Conservation (phyloP, 2,797 vertebrate species). For the Sebastes ruberrimus region DNA sequence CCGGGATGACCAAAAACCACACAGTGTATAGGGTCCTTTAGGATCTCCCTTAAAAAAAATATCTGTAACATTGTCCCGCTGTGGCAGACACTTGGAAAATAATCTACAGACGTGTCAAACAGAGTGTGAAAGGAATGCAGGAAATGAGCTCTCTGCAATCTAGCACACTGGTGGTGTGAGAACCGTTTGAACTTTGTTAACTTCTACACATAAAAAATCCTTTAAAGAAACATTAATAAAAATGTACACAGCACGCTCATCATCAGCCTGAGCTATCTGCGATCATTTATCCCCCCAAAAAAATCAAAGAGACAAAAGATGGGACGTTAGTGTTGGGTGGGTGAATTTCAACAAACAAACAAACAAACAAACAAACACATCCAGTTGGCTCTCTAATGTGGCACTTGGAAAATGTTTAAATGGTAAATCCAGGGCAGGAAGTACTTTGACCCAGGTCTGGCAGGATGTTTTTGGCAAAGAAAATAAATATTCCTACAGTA, state of each 20-base stretch:
- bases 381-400: neutral
- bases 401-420: neutral
- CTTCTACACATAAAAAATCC: neutral
- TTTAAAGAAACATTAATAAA: neutral
- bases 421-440: neutral
- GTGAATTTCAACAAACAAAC: neutral
- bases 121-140: neutral
- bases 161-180: neutral
- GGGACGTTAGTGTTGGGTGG: no score
- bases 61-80: neutral
- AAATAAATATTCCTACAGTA: neutral
- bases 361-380: neutral
- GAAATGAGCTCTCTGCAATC: neutral
- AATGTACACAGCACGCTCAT: neutral
- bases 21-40: neutral
- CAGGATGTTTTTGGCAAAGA: conserved; percentile 6
- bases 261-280: neutral
- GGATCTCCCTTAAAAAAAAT: neutral
- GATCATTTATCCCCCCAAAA: neutral
- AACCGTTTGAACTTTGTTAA: neutral
- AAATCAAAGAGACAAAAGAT: neutral
- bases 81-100: neutral
- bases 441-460: conserved; percentile 7
- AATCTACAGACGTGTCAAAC: neutral
- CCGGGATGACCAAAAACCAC: neutral